These are phyloP conservation scores for Percopsis omiscomaycus DNA, from an alignment of 2,797 vertebrate genomes.

Conservation along the genomic window DNA sequence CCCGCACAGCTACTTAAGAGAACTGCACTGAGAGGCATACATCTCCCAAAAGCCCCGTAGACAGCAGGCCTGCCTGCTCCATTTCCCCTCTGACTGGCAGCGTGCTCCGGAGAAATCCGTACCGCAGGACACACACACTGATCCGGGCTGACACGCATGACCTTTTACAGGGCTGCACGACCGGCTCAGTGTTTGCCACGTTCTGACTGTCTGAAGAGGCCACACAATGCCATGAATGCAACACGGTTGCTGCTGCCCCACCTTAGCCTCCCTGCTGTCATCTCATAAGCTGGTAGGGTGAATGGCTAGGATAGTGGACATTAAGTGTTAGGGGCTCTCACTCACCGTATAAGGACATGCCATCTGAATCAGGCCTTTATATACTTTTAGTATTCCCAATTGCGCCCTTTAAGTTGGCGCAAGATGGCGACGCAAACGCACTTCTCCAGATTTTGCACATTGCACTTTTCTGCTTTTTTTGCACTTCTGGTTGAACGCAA, in stretches of 20 bases:
- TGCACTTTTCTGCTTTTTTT: too few species aligned
- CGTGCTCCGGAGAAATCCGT: constrained; percentile 56
- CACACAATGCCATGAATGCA: constrained; percentile 53
- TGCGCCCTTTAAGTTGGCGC: constrained; percentile 15
- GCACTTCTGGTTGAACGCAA: too few species aligned
- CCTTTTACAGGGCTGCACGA: constrained; percentile 69
- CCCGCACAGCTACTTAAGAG: constrained; percentile 50
- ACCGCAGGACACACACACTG: constrained; percentile 61
- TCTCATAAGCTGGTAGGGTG: constrained; percentile 46
- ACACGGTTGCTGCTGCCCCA: constrained; percentile 27
- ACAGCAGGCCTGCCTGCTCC: constrained; percentile 41
- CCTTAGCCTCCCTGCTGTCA: constrained; percentile 25
- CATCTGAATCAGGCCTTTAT: constrained; percentile 51
- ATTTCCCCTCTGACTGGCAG: constrained; percentile 68
- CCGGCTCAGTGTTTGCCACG: constrained; percentile 39
- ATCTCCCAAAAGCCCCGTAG: constrained; percentile 52
- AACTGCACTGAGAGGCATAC: constrained; percentile 60
- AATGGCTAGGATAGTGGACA: constrained; percentile 35
- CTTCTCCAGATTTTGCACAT: too few species aligned
- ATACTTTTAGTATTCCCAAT: constrained; percentile 34
- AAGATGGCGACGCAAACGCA: background rate
- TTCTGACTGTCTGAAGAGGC: constrained; percentile 68
- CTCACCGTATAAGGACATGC: constrained; percentile 43
- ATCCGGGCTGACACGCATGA: constrained; percentile 77
- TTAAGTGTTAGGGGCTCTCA: constrained; percentile 57